Base-by-base conservation (phyloP, 2,888 invertebrate species). In the Amblyteles armatorius region DNA sequence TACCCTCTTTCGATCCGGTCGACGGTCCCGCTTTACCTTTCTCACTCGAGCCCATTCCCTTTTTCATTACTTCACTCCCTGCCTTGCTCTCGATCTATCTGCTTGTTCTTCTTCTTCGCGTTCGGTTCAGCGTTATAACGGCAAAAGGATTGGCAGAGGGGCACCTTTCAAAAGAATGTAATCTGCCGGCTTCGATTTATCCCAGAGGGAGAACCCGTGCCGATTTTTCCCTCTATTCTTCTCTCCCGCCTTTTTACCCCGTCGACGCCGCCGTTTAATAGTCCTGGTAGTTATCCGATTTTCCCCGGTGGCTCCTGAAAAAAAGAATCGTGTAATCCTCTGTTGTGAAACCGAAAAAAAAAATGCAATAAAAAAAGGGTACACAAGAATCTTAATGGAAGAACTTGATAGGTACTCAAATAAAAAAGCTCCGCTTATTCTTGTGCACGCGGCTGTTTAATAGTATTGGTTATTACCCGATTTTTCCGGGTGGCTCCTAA, bases 151-250 rank as follows among this genome's bases (percentile, higher is more conserved):
- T 57, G 73, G 65, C 74, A 55, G 55, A 72, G 36, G 72, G 55
- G 63, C 60, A 65, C 63, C 65, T 48, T 50, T 63, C 63, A 65
- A 76, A 76, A 76, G 74, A 76, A 76, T 76, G 74, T 76, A 76
- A 76, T 76, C 48, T 65, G 74, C 65, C 74, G 74, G 65, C 65
- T 76, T 65, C 74, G 74, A 76, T 76, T 76, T 76, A 63, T 63
- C 48, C 74, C 63, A 50, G 65, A 63, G 74, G 74, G 65, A 44
- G 60, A 65, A 76, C 65, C 50, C 48, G n/a, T 50, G 29, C 74
- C 74, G 74, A 65, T 76, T 50, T 76, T 65, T 65, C 33, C 44
- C 33, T 50, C 74, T 50, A 50, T 65, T 63, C 50, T 63, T 50
- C 50, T 65, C 22, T 50, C 22, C 26, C 13, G 11, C 5, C 48